A percentile compares a stretch with the other conserved stretches of the same genome.
phyloP scores from a whole-genome alignment of 2,113 vertebrate species.

The Sprattus sprattus region DNA sequence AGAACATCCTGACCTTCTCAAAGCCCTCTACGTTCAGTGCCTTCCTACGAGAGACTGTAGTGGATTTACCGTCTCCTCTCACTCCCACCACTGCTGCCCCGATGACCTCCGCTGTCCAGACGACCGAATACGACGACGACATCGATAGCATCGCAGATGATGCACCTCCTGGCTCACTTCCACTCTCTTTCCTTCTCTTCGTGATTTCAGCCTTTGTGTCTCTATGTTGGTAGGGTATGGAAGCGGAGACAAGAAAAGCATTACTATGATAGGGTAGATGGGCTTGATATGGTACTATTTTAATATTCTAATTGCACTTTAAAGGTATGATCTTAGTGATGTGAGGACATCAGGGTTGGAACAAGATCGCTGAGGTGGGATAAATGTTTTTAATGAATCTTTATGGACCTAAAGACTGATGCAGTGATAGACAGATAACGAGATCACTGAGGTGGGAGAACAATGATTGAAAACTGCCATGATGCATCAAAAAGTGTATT shows the following conservation, averaged over 20 bases:
- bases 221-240: not conserved
- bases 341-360: too few relatives aligned
- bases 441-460: too few relatives aligned
- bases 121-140: not conserved
- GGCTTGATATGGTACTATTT: not conserved
- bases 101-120: constrained; percentile 14
- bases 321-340: too few relatives aligned
- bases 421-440: too few relatives aligned
- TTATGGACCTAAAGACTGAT: too few relatives aligned
- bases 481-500: too few relatives aligned
- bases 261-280: not conserved
- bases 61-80: constrained; percentile 26
- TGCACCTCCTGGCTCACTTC: not conserved
- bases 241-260: not conserved
- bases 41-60: constrained; percentile 49
- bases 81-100: not conserved
- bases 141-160: not conserved
- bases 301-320: not conserved
- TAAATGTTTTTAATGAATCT: too few relatives aligned
- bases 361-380: too few relatives aligned
- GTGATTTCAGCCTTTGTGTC: not conserved
- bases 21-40: constrained; percentile 41
- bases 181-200: not conserved
- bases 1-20: constrained; percentile 45
- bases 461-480: too few relatives aligned